Evolutionary conservation across 2,797 vertebrate species (phyloP), one percentile per base, ranked within the genome.

Genomic region (Sebastolobus altivelis): DNA sequence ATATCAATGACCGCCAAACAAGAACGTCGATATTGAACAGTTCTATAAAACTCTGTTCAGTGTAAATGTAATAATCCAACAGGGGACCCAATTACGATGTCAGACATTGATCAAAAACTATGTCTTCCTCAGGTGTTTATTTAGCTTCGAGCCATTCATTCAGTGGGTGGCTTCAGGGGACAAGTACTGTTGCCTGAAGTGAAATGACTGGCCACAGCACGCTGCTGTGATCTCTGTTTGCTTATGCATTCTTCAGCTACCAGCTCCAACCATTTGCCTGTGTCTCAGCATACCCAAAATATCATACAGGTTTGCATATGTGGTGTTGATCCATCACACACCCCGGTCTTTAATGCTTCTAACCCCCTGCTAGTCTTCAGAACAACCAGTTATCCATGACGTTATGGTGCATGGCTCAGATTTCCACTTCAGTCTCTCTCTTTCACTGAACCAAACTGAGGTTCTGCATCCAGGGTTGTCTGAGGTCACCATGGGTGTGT

Each of bases 331-430:
- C 61, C 72, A 72, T 69, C 63, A 59, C 65, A 29, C 6, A 14
- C 25, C 12, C 5, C 9, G 18, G 70, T 12, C 59, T 56, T 43
- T 77, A 72, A 82, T 68, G 55, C 61, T 54, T 82, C 75, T 33
- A 62, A 70, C 58, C 62, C 66, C 66, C 55, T 54, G 8, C 61
- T 54, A 56, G 69, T 72, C 77, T 13, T 38, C 52, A 72, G 65
- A 69, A 69, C 65, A 71, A 61, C 33, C 71, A 68, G 5, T 79
- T 80, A 77, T 73, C 43, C 38, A 1, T 38, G 69, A 73, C n/a
- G 7, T 52, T 71, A 56, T 14, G 49, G 40, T 71, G 58, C 16
- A 16, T 2, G 2, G 62, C 72, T 71, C 71, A 60, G 46, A 18
- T 85, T 52, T 65, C 55, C 27, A 38, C 35, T 38, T 33, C 25